A percentile compares a stretch with the other conserved stretches of the same genome.
These are phyloP conservation scores for Sphaerophoria rueppellii DNA, from an alignment of 2,888 invertebrate genomes.

Conservation along the genomic window DNA sequence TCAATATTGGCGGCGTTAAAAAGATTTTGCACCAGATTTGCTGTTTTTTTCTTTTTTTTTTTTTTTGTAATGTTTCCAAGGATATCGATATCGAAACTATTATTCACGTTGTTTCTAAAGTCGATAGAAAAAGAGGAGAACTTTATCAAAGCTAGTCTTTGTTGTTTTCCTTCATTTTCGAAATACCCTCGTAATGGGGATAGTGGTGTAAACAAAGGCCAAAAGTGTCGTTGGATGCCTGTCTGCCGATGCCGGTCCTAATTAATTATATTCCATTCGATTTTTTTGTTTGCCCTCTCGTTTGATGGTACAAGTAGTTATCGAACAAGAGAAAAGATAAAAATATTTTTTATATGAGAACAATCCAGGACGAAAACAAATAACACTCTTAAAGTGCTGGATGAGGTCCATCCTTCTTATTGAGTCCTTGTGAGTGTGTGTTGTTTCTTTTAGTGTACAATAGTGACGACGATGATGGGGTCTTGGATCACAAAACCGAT, in stretches of 20 bases:
- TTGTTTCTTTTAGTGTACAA: slow-evolving; percentile 19
- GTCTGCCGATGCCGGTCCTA: slow-evolving; percentile 29
- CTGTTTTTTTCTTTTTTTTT: slow-evolving; percentile 20
- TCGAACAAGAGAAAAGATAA: slow-evolving; percentile 64
- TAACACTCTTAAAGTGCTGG: slow-evolving; percentile 39
- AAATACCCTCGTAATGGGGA: no score
- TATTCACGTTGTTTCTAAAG: slow-evolving; percentile 45
- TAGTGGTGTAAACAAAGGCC: slow-evolving; percentile 53
- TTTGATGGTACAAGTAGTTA: slow-evolving; percentile 64
- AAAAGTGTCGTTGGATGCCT: slow-evolving; percentile 17
- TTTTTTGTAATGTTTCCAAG: slow-evolving; percentile 38
- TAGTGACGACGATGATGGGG: slow-evolving; percentile 50
- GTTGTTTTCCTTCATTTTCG: neutral
- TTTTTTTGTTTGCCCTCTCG: neutral
- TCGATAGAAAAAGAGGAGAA: neutral
- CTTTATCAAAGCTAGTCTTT: slow-evolving; percentile 29
- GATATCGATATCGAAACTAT: slow-evolving; percentile 55
- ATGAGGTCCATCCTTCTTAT: slow-evolving; percentile 21
- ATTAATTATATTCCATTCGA: slow-evolving; percentile 68
- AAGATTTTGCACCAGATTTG: slow-evolving; percentile 32
- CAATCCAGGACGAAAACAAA: slow-evolving; percentile 64
- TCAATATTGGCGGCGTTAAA: slow-evolving; percentile 5
- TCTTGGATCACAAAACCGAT: slow-evolving; percentile 65
- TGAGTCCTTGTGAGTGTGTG: slow-evolving; percentile 37
- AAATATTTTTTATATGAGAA: slow-evolving; percentile 62